Evolutionary conservation across 2,113 vertebrate species (phyloP).

Genomic region (Lanius collurio): DNA sequence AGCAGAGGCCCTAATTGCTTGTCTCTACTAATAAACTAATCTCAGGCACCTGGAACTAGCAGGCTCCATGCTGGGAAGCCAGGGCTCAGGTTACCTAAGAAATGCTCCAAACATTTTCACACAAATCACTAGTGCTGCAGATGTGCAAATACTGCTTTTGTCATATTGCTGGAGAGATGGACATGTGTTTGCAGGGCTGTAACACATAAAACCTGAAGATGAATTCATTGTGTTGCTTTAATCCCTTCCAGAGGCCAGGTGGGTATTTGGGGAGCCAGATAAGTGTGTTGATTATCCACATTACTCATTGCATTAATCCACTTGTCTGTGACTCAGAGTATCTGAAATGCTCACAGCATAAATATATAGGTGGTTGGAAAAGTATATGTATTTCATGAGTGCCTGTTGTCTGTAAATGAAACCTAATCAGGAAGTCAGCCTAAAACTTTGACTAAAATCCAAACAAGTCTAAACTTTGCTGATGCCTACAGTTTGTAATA

Average conservation of each 20-base stretch:
- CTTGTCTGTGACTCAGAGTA: background rate
- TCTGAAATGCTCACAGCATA: background rate
- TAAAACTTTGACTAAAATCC: background rate
- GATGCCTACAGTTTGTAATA: background rate
- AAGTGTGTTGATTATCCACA: constrained; percentile 2
- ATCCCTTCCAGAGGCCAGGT: constrained; percentile 57
- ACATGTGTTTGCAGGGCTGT: constrained; percentile 40
- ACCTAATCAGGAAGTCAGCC: background rate
- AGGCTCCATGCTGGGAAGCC: constrained; percentile 31
- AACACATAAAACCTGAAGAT: constrained; percentile 50
- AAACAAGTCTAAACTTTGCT: background rate
- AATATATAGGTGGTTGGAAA: constrained; percentile 8
- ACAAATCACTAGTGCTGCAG: constrained; percentile 42
- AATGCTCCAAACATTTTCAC: constrained; percentile 38
- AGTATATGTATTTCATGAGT: background rate
- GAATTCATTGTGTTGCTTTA: constrained; percentile 39
- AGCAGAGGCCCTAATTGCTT: constrained; percentile 38
- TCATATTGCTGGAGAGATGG: constrained; percentile 22
- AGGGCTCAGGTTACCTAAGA: constrained; percentile 44
- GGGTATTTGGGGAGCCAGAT: constrained; percentile 25
- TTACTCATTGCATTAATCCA: constrained; percentile 28
- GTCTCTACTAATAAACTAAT: constrained; percentile 61
- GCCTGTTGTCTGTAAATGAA: constrained; percentile 13
- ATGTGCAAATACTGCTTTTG: constrained; percentile 60
- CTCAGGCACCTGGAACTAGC: constrained; percentile 60